Evolutionary conservation across 2,797 vertebrate species (phyloP), one percentile per base, ranked within the genome.

Genomic region (Dendrocincla fuliginosa): DNA sequence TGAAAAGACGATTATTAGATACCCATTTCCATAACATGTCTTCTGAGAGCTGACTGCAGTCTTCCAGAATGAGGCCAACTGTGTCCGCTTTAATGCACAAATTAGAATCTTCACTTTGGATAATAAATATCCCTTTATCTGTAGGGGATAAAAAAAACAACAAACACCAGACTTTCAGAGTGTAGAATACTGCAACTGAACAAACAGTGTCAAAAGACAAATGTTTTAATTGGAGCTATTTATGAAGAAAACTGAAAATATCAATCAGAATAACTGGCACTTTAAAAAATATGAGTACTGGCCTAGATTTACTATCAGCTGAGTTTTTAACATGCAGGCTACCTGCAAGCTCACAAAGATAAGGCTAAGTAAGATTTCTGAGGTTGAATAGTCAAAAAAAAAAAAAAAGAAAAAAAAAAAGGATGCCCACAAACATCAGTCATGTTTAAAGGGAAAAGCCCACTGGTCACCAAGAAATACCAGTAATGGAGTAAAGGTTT

Each of bases 11-110:
- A 71, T 95, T 98, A n/a, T 98, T 97, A 53, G 99, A 99, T 23
- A 98, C 99, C 99, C 99, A 99, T 97, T 99, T 99, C 99, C 99
- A 99, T 16, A 99, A 94, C 99, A 99, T 99, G 88, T 95, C 56
- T 19, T 97, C 93, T 4, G 98, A 98, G 19, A 98, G 97, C 18
- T 77, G 97, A 63, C 96, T 44, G 5, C 99, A 99, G 89, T 98
- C 98, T 93, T 98, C 97, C 93, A 99, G 93, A 81, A 98, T 97
- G 92, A 99, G 97, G 69, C 97, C 97, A 11, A 91, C 97, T 42
- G 93, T 94, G 37, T 97, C 97, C 32, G 95, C 98, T 24, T 97
- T 96, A 91, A 99, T 94, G 86, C 99, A 99, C 78, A 97, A 97
- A 52, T 98, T 97, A 55, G 98, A 96, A 30, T 94, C 90, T 76